phyloP scores from a whole-genome alignment of 2,888 invertebrate genomes.

The Cantharis flavilabris region DNA sequence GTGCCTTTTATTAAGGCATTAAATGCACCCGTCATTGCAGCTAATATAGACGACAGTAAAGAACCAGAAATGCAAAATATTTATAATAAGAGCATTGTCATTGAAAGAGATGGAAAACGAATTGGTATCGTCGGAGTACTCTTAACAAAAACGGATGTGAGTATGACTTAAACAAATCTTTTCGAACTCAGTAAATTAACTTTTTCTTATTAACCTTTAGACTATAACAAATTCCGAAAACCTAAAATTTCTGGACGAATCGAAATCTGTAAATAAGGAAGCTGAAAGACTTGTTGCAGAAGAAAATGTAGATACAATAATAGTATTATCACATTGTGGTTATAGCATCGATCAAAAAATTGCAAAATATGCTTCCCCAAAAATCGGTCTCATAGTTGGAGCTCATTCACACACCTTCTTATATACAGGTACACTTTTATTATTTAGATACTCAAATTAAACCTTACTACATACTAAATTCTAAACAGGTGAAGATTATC shows the following conservation, averaged over 20 bases:
- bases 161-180: too few relatives aligned
- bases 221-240: constrained; percentile 69
- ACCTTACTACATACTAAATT: background rate
- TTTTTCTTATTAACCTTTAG: constrained; percentile 52
- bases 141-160: constrained; percentile 67
- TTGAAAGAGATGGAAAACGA: constrained; percentile 64
- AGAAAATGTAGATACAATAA: constrained; percentile 74
- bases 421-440: constrained; percentile 59
- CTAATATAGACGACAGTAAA: constrained; percentile 73
- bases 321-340: constrained; percentile 82
- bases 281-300: constrained; percentile 63
- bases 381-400: constrained; percentile 83
- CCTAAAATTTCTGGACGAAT: constrained; percentile 72
- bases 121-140: constrained; percentile 83
- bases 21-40: constrained; percentile 73
- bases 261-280: constrained; percentile 68
- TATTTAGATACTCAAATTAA: background rate
- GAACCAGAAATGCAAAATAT: constrained; percentile 67
- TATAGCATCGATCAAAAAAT: constrained; percentile 69
- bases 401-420: constrained; percentile 83
- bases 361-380: constrained; percentile 66
- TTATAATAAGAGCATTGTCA: constrained; percentile 67
- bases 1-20: constrained; percentile 73
- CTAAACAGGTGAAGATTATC: background rate
- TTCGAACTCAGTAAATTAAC: background rate